Percentiles rank a stretch among this genome's conserved stretches.
Conservation (phyloP, 2,888 invertebrate genomes). For the Oegoconia quadripuncta region DNA sequence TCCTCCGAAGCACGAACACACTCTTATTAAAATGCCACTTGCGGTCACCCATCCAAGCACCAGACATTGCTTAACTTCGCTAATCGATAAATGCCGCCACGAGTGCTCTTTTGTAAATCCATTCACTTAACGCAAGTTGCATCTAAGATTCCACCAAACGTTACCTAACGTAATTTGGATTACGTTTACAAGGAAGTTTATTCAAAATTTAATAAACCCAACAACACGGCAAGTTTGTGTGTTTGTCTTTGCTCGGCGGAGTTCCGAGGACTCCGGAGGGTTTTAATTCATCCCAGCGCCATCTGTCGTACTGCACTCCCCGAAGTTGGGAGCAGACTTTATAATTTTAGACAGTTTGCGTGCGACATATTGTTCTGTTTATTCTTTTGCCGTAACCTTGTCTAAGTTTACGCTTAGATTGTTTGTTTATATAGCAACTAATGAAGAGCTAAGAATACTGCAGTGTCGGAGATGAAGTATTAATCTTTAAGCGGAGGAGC, state of each 20-base stretch:
- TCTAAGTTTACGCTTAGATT: slow-evolving; percentile 3
- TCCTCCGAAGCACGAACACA: too few species aligned
- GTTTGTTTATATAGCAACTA: too few species aligned
- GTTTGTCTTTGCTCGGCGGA: slow-evolving; percentile 29
- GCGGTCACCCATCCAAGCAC: too few species aligned
- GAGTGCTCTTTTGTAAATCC: too few species aligned
- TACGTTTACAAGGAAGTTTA: slow-evolving; percentile 20
- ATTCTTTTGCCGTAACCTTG: slow-evolving; percentile 12
- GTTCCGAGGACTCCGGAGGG: slow-evolving; percentile 7
- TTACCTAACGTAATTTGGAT: slow-evolving; percentile 18
- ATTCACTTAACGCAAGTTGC: too few species aligned
- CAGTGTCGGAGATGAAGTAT: too few species aligned
- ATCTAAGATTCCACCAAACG: too few species aligned
- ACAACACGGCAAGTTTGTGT: slow-evolving; percentile 20
- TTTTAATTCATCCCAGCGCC: slow-evolving; percentile 27
- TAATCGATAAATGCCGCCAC: too few species aligned
- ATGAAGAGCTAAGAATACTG: neutral
- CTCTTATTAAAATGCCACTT: too few species aligned
- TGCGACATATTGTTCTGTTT: slow-evolving; percentile 23
- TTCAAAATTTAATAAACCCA: slow-evolving; percentile 22
- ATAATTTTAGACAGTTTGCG: slow-evolving; percentile 26
- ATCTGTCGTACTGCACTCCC: slow-evolving; percentile 26
- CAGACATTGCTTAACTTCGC: too few species aligned
- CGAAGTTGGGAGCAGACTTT: slow-evolving; percentile 27
- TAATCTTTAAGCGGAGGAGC: too few species aligned